phyloP scores from a whole-genome alignment of 2,888 invertebrate species.

The Lacanobia oleracea region DNA sequence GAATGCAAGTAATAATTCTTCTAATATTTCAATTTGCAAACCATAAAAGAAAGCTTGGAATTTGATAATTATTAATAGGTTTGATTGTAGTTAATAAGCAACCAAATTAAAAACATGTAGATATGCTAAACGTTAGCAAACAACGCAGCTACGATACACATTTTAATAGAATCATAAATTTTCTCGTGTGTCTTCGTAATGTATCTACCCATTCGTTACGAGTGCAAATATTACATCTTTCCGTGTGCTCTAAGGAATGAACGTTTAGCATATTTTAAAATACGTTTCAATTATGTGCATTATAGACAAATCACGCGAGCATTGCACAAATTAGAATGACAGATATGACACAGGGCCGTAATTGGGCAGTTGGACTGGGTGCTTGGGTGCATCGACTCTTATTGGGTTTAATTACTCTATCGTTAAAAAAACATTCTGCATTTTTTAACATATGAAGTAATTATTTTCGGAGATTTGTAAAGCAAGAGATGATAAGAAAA shows the following conservation, averaged over 20 bases:
- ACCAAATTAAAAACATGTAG: slow-evolving; percentile 22
- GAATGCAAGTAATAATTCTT: not conserved
- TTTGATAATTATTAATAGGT: not conserved
- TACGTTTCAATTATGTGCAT: slow-evolving; percentile 27
- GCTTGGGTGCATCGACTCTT: slow-evolving; percentile 1
- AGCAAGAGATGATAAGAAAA: not conserved
- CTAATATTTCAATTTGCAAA: not conserved
- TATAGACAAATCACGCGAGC: slow-evolving; percentile 42
- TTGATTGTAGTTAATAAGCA: not conserved
- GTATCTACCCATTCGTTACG: slow-evolving; percentile 17
- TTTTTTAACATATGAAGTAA: not conserved
- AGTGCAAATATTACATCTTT: slow-evolving; percentile 43
- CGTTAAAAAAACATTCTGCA: not conserved
- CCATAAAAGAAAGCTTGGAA: not conserved
- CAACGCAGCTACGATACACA: slow-evolving; percentile 19
- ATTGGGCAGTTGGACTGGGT: slow-evolving; percentile 19
- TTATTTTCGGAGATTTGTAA: not conserved
- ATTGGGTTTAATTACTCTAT: not conserved
- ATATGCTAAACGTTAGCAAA: slow-evolving; percentile 36
- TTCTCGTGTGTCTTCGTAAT: slow-evolving; percentile 15
- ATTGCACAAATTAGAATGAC: slow-evolving; percentile 48
- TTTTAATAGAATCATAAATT: slow-evolving; percentile 37
- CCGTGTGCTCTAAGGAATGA: slow-evolving; percentile 41
- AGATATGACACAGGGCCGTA: slow-evolving; percentile 41
- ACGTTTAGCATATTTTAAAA: slow-evolving; percentile 51